Conservation (phyloP, 2,888 invertebrate genomes). For the Mesorhabditis sp. region DNA sequence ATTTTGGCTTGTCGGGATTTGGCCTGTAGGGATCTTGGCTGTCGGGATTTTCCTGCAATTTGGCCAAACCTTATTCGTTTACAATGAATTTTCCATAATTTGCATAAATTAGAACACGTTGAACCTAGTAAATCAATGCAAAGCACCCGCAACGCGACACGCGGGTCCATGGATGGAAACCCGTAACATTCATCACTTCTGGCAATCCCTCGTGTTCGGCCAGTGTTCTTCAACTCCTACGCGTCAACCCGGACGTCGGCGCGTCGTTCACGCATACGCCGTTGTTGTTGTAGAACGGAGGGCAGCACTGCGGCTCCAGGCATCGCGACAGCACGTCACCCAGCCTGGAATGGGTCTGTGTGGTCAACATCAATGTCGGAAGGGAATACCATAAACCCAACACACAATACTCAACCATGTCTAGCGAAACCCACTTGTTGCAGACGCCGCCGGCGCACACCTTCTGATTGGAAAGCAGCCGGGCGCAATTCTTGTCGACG, state of each 20-base stretch:
- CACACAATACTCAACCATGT: slow-evolving; percentile 7
- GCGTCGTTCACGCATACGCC: slow-evolving; percentile 38
- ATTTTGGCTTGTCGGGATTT: too few relatives aligned
- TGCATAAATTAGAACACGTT: too few relatives aligned
- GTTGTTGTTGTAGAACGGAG: slow-evolving; percentile 45
- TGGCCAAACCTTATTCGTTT: too few relatives aligned
- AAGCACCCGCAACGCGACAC: too few relatives aligned
- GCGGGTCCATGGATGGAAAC: too few relatives aligned
- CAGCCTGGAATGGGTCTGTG: slow-evolving; percentile 20
- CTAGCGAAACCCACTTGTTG: slow-evolving; percentile 25
- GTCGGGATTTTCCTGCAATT: too few relatives aligned
- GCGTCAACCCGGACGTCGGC: neutral
- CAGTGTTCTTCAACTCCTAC: too few relatives aligned
- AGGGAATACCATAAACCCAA: slow-evolving; percentile 8
- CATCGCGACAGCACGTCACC: slow-evolving; percentile 36
- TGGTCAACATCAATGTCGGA: neutral
- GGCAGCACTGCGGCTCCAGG: slow-evolving; percentile 51
- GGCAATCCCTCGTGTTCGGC: too few relatives aligned
- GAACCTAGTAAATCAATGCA: too few relatives aligned
- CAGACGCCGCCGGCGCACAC: slow-evolving; percentile 44
- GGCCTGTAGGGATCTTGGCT: too few relatives aligned
- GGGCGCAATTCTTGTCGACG: slow-evolving; percentile 40
- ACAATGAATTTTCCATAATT: too few relatives aligned
- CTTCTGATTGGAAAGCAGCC: slow-evolving; percentile 35
- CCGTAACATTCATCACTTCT: too few relatives aligned